Percentiles rank a stretch among this genome's conserved stretches.
Conservation (phyloP, 2,113 vertebrate genomes). For the Colossoma macropomum region DNA sequence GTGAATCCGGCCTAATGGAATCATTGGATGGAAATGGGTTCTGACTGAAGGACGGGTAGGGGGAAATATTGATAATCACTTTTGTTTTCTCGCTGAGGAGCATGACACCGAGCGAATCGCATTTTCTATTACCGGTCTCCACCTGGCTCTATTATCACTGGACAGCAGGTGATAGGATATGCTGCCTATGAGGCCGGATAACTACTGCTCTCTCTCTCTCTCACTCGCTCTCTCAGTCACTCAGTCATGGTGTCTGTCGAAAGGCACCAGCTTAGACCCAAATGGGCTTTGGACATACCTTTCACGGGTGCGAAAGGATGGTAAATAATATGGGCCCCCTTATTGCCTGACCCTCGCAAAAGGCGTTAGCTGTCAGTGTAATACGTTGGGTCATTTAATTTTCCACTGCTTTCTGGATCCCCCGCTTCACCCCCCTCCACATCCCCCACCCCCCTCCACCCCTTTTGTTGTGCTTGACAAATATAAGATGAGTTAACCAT, state of each 20-base stretch:
- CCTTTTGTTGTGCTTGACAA: constrained; percentile 18
- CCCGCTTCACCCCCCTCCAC: background rate
- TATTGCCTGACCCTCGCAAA: constrained; percentile 23
- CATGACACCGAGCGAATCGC: constrained; percentile 51
- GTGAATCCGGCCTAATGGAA: constrained; percentile 55
- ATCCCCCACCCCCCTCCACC: background rate
- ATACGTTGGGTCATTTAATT: constrained; percentile 44
- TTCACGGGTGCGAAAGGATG: constrained; percentile 24
- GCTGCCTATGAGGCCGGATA: constrained; percentile 51
- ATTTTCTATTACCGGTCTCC: constrained; percentile 61
- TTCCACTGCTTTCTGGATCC: constrained; percentile 16
- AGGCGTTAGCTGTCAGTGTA: constrained; percentile 8
- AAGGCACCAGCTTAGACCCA: constrained; percentile 20
- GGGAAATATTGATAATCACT: constrained; percentile 62
- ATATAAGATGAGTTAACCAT: constrained; percentile 7
- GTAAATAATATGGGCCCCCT: constrained; percentile 36
- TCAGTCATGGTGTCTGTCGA: constrained; percentile 34
- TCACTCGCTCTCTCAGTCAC: constrained; percentile 1
- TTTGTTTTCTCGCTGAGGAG: constrained; percentile 49
- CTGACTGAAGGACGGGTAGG: constrained; percentile 51
- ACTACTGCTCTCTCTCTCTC: constrained; percentile 23
- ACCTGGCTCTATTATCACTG: constrained; percentile 61
- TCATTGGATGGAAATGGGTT: constrained; percentile 61
- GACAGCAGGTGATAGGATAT: constrained; percentile 58
- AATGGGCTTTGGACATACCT: constrained; percentile 45